Evolutionary conservation across 2,113 vertebrate genomes (phyloP).

Genomic region (Coregonus clupeaformis): DNA sequence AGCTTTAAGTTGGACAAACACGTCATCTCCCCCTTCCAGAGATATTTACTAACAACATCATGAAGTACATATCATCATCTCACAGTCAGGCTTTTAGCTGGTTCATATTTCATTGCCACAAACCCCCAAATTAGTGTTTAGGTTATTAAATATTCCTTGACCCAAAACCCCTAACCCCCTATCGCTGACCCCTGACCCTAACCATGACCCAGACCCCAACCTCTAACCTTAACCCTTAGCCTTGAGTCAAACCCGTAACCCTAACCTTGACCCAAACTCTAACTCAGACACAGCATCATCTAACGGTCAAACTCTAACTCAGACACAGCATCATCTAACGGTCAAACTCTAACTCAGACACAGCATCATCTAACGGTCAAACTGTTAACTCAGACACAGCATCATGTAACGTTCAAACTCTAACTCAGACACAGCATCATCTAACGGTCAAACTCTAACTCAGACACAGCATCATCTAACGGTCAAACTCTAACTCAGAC

Average conservation of each 20-base stretch:
- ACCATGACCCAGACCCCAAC: slow-evolving; percentile 1
- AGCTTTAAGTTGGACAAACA: slow-evolving; percentile 70
- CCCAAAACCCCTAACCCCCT: slow-evolving; percentile 22
- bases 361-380: no score
- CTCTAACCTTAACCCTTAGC: neutral
- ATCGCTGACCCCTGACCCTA: slow-evolving; percentile 28
- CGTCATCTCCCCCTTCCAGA: slow-evolving; percentile 59
- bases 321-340: neutral
- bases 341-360: no score
- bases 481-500: no score
- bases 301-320: neutral
- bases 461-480: no score
- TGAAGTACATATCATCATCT: slow-evolving; percentile 62
- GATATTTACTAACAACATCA: slow-evolving; percentile 72
- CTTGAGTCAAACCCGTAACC: neutral
- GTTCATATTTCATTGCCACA: slow-evolving; percentile 28
- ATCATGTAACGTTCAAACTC: no score
- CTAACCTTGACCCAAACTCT: neutral
- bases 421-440: no score
- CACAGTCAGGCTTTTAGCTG: slow-evolving; percentile 30
- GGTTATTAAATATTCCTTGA: slow-evolving; percentile 39
- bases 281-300: neutral
- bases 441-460: no score
- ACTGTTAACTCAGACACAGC: no score
- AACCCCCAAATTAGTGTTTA: slow-evolving; percentile 44